These are phyloP conservation scores for Eucidaris tribuloides DNA, from an alignment of 35 echinoderm and acorn worm species.

Conservation along the genomic window DNA sequence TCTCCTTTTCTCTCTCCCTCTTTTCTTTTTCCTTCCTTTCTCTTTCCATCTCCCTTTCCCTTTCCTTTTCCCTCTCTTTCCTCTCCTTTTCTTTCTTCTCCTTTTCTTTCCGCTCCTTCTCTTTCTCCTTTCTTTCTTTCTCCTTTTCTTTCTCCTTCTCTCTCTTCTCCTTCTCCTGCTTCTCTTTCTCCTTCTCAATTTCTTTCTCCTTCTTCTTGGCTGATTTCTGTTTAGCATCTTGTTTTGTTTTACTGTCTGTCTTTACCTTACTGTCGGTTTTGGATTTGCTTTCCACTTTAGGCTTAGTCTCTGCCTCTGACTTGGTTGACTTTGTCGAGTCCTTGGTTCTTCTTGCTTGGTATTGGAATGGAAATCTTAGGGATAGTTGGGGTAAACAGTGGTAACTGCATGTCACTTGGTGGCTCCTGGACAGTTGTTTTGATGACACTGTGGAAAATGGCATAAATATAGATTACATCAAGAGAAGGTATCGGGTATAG, in stretches of 20 bases:
- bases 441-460: background rate
- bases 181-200: background rate
- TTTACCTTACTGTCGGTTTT: background rate
- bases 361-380: constrained; percentile 3
- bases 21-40: background rate
- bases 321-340: background rate
- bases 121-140: background rate
- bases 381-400: background rate
- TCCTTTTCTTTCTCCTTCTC: background rate
- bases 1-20: background rate
- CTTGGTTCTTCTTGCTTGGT: constrained; percentile 12
- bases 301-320: background rate
- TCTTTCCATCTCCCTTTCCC: background rate
- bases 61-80: constrained; percentile 7
- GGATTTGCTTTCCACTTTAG: background rate
- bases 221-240: background rate
- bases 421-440: background rate
- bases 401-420: background rate
- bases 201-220: background rate
- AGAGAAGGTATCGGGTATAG: background rate
- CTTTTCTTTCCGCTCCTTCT: background rate
- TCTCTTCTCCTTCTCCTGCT: background rate
- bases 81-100: background rate
- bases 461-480: background rate
- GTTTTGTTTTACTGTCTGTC: background rate